Percentiles rank a stretch among this genome's conserved stretches.
These are phyloP conservation scores for Oscheius onirici DNA, from an alignment of 2,888 invertebrate genomes.

Conservation along the genomic window DNA sequence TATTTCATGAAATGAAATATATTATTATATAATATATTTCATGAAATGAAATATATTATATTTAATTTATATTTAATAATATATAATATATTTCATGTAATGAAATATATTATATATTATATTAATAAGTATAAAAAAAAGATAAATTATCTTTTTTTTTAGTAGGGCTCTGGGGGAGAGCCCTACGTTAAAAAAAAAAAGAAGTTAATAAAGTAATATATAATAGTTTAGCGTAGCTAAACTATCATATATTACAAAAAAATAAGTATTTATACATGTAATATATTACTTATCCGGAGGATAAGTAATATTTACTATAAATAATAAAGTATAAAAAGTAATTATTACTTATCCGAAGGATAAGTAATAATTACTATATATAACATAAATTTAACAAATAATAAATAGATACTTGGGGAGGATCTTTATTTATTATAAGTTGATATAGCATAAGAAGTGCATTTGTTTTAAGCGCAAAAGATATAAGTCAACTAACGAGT, in stretches of 20 bases:
- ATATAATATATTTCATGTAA: too few relatives aligned
- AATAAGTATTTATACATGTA: constrained; percentile 10
- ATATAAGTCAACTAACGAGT: constrained; percentile 56
- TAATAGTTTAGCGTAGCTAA: constrained; percentile 2
- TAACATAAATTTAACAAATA: constrained; percentile 7
- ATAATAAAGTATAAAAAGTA: too few relatives aligned
- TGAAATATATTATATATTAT: constrained; percentile 22
- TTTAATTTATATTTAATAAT: neutral
- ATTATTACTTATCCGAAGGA: too few relatives aligned
- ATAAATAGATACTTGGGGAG: neutral
- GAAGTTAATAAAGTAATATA: neutral
- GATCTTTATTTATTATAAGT: constrained; percentile 34
- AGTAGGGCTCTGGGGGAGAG: neutral
- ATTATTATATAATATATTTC: constrained; percentile 14
- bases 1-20: constrained; percentile 8
- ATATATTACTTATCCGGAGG: constrained; percentile 1
- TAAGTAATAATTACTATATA: constrained; percentile 21
- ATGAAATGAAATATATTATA: constrained; percentile 16
- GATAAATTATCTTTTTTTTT: neutral
- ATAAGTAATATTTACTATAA: too few relatives aligned
- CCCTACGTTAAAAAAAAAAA: neutral
- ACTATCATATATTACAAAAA: constrained; percentile 15
- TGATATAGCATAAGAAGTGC: constrained; percentile 64
- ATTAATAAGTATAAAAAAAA: neutral
- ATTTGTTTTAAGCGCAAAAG: constrained; percentile 65